Evolutionary conservation across 2,888 invertebrate species (phyloP).

Genomic region (Xylota sylvarum): DNA sequence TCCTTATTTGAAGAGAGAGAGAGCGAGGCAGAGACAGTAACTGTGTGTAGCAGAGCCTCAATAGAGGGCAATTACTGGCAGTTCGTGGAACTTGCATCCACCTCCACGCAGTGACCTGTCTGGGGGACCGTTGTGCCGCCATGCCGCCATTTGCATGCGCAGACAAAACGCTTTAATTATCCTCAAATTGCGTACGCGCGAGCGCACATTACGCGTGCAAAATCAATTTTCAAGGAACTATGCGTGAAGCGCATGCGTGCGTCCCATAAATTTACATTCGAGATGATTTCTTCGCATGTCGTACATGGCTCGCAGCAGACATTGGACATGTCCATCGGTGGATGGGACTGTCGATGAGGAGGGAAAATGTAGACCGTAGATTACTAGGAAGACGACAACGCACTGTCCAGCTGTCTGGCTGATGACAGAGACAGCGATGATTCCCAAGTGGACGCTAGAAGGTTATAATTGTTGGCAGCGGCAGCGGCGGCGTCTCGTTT

Average conservation of each 20-base stretch:
- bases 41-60: too few relatives aligned
- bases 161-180: constrained; percentile 74
- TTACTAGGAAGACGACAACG: constrained; percentile 75
- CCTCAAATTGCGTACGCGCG: constrained; percentile 70
- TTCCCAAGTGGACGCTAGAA: constrained; percentile 72
- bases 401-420: constrained; percentile 63
- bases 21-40: constrained; percentile 18
- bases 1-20: constrained; percentile 68
- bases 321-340: constrained; percentile 41
- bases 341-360: constrained; percentile 29
- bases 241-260: constrained; percentile 77
- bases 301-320: constrained; percentile 41
- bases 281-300: constrained; percentile 71
- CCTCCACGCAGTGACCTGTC: constrained; percentile 52
- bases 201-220: constrained; percentile 68
- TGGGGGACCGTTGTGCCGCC: constrained; percentile 65
- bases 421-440: constrained; percentile 59
- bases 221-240: constrained; percentile 75
- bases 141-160: constrained; percentile 63
- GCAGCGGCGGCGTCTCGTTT: constrained; percentile 62
- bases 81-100: constrained; percentile 51
- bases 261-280: constrained; percentile 77
- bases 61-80: constrained; percentile 67
- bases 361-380: constrained; percentile 72
- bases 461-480: constrained; percentile 72